Base-by-base conservation (phyloP, 1,140 invertebrate species). In the Pogonus chalceus region DNA sequence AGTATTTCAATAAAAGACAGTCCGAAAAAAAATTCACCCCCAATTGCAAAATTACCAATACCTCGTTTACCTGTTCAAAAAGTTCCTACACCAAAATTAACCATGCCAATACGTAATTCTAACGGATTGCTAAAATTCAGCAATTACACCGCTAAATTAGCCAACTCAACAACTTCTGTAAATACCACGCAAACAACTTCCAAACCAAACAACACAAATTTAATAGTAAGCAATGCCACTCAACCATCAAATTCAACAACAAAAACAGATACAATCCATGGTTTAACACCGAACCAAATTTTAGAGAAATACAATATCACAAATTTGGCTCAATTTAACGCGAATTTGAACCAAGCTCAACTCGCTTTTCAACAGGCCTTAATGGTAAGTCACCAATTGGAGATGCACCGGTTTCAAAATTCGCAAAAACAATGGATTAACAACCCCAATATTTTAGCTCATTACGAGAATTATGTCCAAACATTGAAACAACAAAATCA, bases 271-370 rank as follows among this genome's bases (percentile, higher is more conserved):
- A 3, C 46, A 12, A 21, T 48, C 20, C 49, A 50, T 14, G 9
- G 9, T 3, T 18, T 67, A 20, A 64, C 51, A 35, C 58, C 64
- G 1, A 68, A 69, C 52, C 62, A 69, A 51, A 55, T 69, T 2
- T 48, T 68, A 23, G 68, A 68, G 51, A 69, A 66, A 39, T 69
- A 69, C 54, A 68, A 68, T 47, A 67, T 69, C 21, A 65, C 65
- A 49, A 69, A 68, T 58, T 54, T 69, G 43, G 66, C 68, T 0
- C 68, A 69, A 51, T 46, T 68, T 9, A 61, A 62, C 10, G 68
- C 68, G 0, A 68, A 68, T 53, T 64, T 64, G 39, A 65, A 66
- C 39, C 52, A 59, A 7, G 55, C 53, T 0, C 63, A 63, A 16
- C 31, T 66, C 35, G 63, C 65, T 2, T 62, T 61, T 2, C 37